phyloP scores from a whole-genome alignment of 64 coral and sea anemone species.

The Dendrophyllia cribrosa region DNA sequence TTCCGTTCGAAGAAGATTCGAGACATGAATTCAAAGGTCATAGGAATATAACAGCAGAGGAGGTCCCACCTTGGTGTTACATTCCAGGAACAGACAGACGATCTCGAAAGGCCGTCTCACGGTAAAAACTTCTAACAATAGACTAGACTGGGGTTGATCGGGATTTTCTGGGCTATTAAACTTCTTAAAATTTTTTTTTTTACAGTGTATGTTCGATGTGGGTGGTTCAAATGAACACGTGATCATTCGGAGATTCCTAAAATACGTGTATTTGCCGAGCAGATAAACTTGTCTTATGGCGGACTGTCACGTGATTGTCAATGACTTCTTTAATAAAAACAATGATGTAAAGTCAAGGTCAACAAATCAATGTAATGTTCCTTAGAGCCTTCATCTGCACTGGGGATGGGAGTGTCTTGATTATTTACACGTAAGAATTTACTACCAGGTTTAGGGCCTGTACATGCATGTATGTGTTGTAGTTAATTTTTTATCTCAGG shows the following conservation, averaged over 20 bases:
- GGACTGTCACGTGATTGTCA: conserved; percentile 21
- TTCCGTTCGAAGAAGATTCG: conserved; percentile 88
- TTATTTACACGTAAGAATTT: too few relatives aligned
- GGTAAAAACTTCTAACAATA: conserved; percentile 27
- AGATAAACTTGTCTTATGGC: not conserved
- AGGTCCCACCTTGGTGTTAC: conserved; percentile 86
- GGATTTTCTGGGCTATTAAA: too few relatives aligned
- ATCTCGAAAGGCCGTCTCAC: conserved; percentile 92
- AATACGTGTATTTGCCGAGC: not conserved
- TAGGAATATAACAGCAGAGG: conserved; percentile 86
- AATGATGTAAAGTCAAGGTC: too few relatives aligned
- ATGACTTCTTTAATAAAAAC: too few relatives aligned
- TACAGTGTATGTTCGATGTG: not conserved
- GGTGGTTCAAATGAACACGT: not conserved
- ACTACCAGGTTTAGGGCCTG: too few relatives aligned
- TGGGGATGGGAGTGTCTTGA: too few relatives aligned
- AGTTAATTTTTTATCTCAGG: too few relatives aligned
- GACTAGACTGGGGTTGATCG: not conserved
- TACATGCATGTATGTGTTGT: too few relatives aligned
- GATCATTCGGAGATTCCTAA: too few relatives aligned
- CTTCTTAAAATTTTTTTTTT: too few relatives aligned
- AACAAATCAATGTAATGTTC: too few relatives aligned
- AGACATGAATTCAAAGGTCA: conserved; percentile 97
- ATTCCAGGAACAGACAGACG: conserved; percentile 89
- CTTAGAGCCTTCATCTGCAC: too few relatives aligned